A percentile compares a stretch with the other conserved stretches of the same genome.
These are phyloP conservation scores for Hermatobates lingyangjiaoensis DNA, from an alignment of 1,140 invertebrate genomes.

Conservation along the genomic window DNA sequence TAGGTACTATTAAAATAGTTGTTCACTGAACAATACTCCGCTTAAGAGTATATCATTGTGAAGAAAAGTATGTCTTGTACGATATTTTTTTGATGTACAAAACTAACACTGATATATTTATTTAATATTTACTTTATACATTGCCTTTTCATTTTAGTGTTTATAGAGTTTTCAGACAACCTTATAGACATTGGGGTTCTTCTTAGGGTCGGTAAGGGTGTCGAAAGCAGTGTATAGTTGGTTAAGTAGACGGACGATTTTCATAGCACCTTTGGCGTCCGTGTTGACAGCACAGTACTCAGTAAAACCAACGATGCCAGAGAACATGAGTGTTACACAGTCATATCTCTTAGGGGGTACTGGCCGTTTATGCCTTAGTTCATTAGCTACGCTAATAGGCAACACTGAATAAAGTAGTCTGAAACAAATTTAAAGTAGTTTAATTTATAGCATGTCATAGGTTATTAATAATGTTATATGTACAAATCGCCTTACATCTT, in stretches of 20 bases:
- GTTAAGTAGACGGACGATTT: constrained; percentile 80
- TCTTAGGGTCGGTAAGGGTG: constrained; percentile 73
- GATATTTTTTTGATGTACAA: too few relatives aligned
- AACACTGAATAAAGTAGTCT: constrained; percentile 86
- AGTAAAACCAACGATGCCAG: constrained; percentile 82
- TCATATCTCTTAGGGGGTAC: constrained; percentile 73
- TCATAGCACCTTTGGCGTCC: constrained; percentile 73
- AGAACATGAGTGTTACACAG: constrained; percentile 78
- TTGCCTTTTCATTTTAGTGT: too few relatives aligned
- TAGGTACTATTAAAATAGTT: too few relatives aligned
- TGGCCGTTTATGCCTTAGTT: constrained; percentile 72
- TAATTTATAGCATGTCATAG: too few relatives aligned
- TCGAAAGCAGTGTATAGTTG: constrained; percentile 81
- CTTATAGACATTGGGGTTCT: constrained; percentile 88
- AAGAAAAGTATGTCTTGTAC: too few relatives aligned
- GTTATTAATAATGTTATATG: too few relatives aligned
- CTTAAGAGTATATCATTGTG: too few relatives aligned
- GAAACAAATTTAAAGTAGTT: constrained; percentile 16
- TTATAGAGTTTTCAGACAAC: too few relatives aligned
- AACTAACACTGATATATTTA: too few relatives aligned
- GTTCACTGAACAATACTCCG: too few relatives aligned
- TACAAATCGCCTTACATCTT: too few relatives aligned
- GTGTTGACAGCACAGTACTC: constrained; percentile 70
- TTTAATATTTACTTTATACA: too few relatives aligned
- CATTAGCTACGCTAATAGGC: constrained; percentile 80